Percentiles rank a stretch among this genome's conserved stretches.
phyloP scores from a whole-genome alignment of 1,140 invertebrate genomes.

The Meloidogyne exigua region DNA sequence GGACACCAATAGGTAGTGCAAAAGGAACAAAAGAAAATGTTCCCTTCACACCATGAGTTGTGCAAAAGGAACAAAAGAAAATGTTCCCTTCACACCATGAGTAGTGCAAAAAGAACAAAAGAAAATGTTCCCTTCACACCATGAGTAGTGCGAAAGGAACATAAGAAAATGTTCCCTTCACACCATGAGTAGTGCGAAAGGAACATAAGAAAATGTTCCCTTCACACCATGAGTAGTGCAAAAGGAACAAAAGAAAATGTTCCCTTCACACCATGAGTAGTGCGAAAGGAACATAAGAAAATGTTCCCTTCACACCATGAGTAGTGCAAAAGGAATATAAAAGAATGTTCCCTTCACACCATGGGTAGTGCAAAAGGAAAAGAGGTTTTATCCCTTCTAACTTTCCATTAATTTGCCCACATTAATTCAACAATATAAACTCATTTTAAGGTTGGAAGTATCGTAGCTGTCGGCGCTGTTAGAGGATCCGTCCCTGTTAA shows the following conservation, averaged over 20 bases:
- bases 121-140: neutral
- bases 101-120: neutral
- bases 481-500: slow-evolving; percentile 67
- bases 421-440: neutral
- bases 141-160: neutral
- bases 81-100: no score
- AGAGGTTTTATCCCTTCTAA: no score
- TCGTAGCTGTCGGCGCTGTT: slow-evolving; percentile 51
- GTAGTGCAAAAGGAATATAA: neutral
- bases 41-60: neutral
- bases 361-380: neutral
- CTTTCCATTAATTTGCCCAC: no score
- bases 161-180: no score
- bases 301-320: no score
- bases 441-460: slow-evolving; percentile 87
- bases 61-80: neutral
- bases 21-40: slow-evolving; percentile 7
- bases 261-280: no score
- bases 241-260: no score
- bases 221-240: no score
- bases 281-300: no score
- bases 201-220: no score
- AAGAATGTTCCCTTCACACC: neutral
- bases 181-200: no score
- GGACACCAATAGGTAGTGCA: no score